These are phyloP conservation scores for Amphipoea lucens DNA, from an alignment of 2,888 invertebrate species.

Conservation along the genomic window DNA sequence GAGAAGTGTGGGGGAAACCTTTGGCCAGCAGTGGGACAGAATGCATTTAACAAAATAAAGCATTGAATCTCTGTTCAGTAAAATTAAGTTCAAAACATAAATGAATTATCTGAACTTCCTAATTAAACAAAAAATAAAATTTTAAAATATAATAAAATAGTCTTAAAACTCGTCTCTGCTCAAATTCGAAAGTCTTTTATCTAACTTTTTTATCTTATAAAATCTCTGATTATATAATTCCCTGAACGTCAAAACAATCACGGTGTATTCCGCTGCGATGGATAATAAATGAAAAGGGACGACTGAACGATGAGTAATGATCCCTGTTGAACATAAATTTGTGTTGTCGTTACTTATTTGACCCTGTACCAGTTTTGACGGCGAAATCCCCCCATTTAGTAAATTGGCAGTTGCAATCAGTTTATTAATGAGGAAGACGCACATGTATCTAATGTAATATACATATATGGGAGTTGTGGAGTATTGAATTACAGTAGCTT, in stretches of 20 bases:
- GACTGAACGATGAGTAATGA: conserved; percentile 57
- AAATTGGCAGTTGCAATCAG: conserved; percentile 30
- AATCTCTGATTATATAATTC: conserved; percentile 28
- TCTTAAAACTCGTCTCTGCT: not conserved
- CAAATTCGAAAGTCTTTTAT: not conserved
- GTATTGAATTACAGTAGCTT: conserved; percentile 44
- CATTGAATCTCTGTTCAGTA: not conserved
- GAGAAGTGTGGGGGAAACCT: no score
- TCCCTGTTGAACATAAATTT: conserved; percentile 57
- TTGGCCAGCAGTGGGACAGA: no score
- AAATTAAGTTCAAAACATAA: not conserved
- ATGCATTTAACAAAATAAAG: no score
- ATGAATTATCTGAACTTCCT: not conserved
- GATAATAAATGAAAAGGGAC: conserved; percentile 57
- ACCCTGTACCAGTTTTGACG: conserved; percentile 45
- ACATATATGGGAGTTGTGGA: not conserved
- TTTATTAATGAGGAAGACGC: conserved; percentile 17
- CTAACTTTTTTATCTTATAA: conserved; percentile 11
- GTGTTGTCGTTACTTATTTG: conserved; percentile 59
- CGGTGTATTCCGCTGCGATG: conserved; percentile 30
- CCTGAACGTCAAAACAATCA: conserved; percentile 39
- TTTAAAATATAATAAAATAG: not conserved
- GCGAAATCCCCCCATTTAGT: conserved; percentile 26
- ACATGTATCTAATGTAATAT: not conserved
- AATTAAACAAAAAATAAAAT: not conserved